Base-by-base conservation (phyloP, 2,888 invertebrate species). In the Ectemnius continuus region DNA sequence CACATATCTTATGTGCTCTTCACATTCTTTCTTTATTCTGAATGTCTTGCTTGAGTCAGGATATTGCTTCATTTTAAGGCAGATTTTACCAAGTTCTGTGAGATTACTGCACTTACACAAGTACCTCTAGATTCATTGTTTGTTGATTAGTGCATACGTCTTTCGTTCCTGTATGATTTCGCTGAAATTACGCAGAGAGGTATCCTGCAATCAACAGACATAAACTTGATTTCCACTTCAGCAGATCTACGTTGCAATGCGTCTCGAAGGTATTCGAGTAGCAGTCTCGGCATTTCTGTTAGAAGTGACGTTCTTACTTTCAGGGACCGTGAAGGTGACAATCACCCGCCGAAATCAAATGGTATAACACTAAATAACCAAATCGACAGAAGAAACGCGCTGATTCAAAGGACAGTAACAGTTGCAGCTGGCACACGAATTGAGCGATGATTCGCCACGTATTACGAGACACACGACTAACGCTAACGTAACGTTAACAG, bases 271-370 rank as follows among this genome's bases (percentile, higher is more conserved):
- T 59, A 52, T 45, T 16, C 28, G 57, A 52, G 18, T 26, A 6
- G n/a, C 48, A 13, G 61, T 18, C 6, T n/a, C 28, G 52, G 58
- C 46, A 48, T 48, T 23, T 23, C 73, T 67, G 52, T 80, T 47
- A 73, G 26, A 76, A 60, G 57, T 67, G 47, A 67, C 72, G 5
- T 48, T 77, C 36, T 68, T 74, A 46, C 62, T 82, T 89, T 11
- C 85, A 90, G 90, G 88, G 82, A 90, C 88, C 81, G 87, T 89
- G 83, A 90, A 89, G 88, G 89, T 89, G 87, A 90, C 89, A 86
- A 89, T 89, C 86, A 88, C 85, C 83, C 88, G 87, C 80, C 87
- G 86, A 82, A 89, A 89, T 77, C 88, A 87, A 75, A 76, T 88
- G 85, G 84, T 88, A 86, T 88, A 88, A 85, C 88, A 88, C 78